phyloP scores from a whole-genome alignment of 2,797 vertebrate species.

The Notolepis coatsorum region DNA sequence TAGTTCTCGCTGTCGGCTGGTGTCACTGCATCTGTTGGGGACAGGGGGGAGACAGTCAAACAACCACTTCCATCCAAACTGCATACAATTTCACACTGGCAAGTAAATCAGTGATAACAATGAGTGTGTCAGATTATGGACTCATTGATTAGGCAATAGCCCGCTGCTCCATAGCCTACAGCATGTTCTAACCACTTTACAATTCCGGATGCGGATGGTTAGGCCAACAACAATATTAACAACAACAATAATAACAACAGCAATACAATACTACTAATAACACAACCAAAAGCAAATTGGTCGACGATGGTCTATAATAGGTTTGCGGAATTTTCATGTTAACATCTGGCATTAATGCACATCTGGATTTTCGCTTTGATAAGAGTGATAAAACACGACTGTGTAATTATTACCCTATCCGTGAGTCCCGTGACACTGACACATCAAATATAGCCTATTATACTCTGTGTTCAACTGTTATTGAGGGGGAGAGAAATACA shows the following conservation, averaged over 20 bases:
- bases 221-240: not conserved
- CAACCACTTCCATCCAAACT: too few relatives aligned
- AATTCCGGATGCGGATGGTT: not conserved
- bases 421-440: too few relatives aligned
- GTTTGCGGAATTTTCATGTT: not conserved
- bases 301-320: not conserved
- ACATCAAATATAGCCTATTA: slow-evolving; percentile 1
- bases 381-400: not conserved
- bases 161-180: not conserved
- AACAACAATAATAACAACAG: not conserved
- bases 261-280: not conserved
- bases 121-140: not conserved
- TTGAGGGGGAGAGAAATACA: not conserved
- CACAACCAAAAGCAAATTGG: not conserved
- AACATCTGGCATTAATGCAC: slow-evolving; percentile 1
- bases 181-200: not conserved
- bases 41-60: too few relatives aligned
- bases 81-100: too few relatives aligned
- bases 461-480: not conserved
- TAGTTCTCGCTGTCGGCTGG: too few relatives aligned
- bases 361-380: slow-evolving; percentile 1
- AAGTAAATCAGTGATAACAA: too few relatives aligned
- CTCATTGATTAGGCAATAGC: not conserved
- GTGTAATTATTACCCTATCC: too few relatives aligned
- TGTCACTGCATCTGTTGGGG: too few relatives aligned